Evolutionary conservation across 2,888 invertebrate genomes (phyloP), one percentile per base, ranked within the genome.

Genomic region (Diarsia rubi): DNA sequence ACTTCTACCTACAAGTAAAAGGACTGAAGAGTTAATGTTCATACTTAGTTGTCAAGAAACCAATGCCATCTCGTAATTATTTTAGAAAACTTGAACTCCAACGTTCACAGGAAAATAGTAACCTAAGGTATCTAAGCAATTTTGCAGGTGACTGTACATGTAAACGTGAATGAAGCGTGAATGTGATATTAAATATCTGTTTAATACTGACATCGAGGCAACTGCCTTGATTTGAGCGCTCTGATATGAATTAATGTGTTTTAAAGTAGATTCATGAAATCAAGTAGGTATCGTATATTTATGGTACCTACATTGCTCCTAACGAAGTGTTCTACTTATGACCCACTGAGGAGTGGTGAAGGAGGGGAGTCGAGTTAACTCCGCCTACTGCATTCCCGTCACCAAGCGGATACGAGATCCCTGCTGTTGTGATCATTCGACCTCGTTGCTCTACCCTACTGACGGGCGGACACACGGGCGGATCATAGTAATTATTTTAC

Each of bases 201-300:
- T 57, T 27, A 57, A 21, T 42, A 63, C 24, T 52, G 44, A 27
- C n/a, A 45, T 12, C 11, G 21, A 68, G 16, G 21, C 27, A n/a
- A 31, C 27, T 27, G 65, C 70, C 70, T 66, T n/a, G 64, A 65
- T 70, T 63, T 59, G 47, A 67, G 52, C 31, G 62, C 19, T 66
- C 57, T 84, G 54, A 78, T 81, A 75, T 21, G n/a, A 69, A 84
- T 75, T 72, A 75, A 84, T 82, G 75, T 60, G 54, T 72, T 77
- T 78, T 81, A 72, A 79, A 80, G 64, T 71, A 82, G 69, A 31
- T 24, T 6, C 3, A 47, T 64, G 14, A 62, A 45, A 47, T n/a
- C 16, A 24, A 42, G 27, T 47, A 57, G n/a, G 64, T n/a, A 31
- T 54, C 42, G 31, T 52, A 31, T 49, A 31, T 49, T 63, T 45